These are phyloP conservation scores for Limulus polyphemus DNA, from an alignment of 2,888 invertebrate species.

Conservation along the genomic window DNA sequence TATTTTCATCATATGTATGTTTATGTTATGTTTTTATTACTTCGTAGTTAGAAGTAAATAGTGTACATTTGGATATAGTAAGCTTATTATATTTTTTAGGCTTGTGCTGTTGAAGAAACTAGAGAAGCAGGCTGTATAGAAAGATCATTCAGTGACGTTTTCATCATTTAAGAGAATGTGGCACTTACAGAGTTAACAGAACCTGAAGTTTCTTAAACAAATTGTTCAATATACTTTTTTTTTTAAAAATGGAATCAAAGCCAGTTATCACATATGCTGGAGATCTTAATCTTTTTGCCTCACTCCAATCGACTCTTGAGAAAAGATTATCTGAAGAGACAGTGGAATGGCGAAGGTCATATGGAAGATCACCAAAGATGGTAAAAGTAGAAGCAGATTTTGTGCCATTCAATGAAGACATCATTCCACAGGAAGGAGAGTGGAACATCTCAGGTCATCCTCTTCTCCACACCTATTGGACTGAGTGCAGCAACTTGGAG, in stretches of 20 bases:
- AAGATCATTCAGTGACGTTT: too few species aligned
- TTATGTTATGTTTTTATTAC: too few species aligned
- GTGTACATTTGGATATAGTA: too few species aligned
- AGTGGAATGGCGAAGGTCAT: slow-evolving; percentile 68
- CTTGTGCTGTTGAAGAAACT: too few species aligned
- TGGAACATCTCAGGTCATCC: slow-evolving; percentile 56
- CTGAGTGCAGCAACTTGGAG: slow-evolving; percentile 86
- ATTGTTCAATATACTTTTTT: too few species aligned
- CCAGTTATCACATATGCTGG: slow-evolving; percentile 37
- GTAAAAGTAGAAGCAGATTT: slow-evolving; percentile 71
- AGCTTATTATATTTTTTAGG: too few species aligned
- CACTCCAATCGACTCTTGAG: slow-evolving; percentile 60
- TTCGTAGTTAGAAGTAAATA: too few species aligned
- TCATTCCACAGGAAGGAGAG: slow-evolving; percentile 51
- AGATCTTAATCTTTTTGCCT: slow-evolving; percentile 67
- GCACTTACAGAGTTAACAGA: too few species aligned
- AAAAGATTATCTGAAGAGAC: slow-evolving; percentile 73
- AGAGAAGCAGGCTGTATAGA: too few species aligned
- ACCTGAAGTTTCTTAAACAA: too few species aligned
- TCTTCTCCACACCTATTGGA: slow-evolving; percentile 87
- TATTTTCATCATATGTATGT: too few species aligned
- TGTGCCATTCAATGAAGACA: slow-evolving; percentile 59
- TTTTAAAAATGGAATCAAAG: slow-evolving; percentile 26
- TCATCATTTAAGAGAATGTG: too few species aligned
- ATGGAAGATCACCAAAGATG: slow-evolving; percentile 69